A percentile compares a stretch with the other conserved stretches of the same genome.
Conservation (phyloP, 2,888 invertebrate genomes). For the Dasypogon diadema region DNA sequence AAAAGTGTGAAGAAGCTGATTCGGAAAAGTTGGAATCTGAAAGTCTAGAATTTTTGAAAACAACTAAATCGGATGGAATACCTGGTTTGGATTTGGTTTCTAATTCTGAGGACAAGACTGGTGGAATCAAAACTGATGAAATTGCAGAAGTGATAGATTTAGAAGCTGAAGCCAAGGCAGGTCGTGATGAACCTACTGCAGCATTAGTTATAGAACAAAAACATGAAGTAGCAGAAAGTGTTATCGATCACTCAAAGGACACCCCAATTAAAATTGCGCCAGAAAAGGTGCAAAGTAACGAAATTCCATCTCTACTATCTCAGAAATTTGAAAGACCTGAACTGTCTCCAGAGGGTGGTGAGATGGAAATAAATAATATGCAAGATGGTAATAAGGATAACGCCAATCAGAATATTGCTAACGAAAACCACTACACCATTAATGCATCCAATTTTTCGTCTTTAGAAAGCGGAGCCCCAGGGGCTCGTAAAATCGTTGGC, state of each 20-base stretch:
- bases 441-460: neutral
- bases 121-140: constrained; percentile 58
- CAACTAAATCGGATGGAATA: constrained; percentile 69
- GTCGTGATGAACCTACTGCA: neutral
- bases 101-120: constrained; percentile 67
- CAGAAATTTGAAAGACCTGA: constrained; percentile 36
- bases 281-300: neutral
- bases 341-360: constrained; percentile 17
- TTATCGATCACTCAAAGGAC: neutral
- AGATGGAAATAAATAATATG: too few species aligned
- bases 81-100: constrained; percentile 79
- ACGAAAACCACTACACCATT: neutral
- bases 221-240: neutral
- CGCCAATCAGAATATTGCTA: neutral
- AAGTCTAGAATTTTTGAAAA: constrained; percentile 60
- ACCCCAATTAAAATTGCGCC: neutral
- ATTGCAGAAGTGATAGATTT: constrained; percentile 57
- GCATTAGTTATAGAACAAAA: too few species aligned
- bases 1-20: neutral
- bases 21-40: neutral
- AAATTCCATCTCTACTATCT: constrained; percentile 43
- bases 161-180: constrained; percentile 42
- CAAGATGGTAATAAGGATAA: neutral
- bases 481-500: too few species aligned
- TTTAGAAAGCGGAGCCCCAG: neutral